Evolutionary conservation across 2,797 vertebrate species (phyloP).

Genomic region (Danio kyathit): DNA sequence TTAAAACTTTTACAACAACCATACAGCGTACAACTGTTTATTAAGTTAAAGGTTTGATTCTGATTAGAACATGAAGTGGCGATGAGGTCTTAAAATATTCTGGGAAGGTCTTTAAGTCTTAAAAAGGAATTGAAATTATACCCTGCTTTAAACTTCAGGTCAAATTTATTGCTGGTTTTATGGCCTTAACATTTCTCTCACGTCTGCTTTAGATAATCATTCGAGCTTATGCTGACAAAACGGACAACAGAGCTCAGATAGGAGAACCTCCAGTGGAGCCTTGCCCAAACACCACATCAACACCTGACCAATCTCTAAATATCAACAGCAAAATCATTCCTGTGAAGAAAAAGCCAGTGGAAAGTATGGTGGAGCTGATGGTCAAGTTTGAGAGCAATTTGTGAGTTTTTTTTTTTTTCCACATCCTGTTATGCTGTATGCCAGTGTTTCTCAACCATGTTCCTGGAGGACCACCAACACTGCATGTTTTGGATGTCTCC

Average conservation of each 20-base stretch:
- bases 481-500: no score
- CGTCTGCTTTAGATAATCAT: constrained; percentile 72
- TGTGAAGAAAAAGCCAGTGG: constrained; percentile 59
- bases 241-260: not conserved
- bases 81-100: no score
- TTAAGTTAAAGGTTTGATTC: no score
- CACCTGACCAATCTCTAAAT: constrained; percentile 18
- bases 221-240: constrained; percentile 67
- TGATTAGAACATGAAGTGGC: no score
- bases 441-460: no score
- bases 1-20: no score
- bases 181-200: not conserved
- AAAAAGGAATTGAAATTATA: no score
- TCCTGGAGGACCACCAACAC: no score
- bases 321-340: constrained; percentile 7
- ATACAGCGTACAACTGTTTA: no score
- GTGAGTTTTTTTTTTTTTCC: constrained; percentile 49
- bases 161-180: not conserved
- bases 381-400: constrained; percentile 60
- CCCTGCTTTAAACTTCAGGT: no score
- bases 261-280: constrained; percentile 5
- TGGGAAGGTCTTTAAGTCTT: no score
- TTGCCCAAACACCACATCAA: not conserved
- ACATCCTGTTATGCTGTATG: no score
- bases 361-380: constrained; percentile 68